A percentile compares a stretch with the other conserved stretches of the same genome.
These are phyloP conservation scores for Notodonta ziczac DNA, from an alignment of 2,888 invertebrate species.

Conservation along the genomic window DNA sequence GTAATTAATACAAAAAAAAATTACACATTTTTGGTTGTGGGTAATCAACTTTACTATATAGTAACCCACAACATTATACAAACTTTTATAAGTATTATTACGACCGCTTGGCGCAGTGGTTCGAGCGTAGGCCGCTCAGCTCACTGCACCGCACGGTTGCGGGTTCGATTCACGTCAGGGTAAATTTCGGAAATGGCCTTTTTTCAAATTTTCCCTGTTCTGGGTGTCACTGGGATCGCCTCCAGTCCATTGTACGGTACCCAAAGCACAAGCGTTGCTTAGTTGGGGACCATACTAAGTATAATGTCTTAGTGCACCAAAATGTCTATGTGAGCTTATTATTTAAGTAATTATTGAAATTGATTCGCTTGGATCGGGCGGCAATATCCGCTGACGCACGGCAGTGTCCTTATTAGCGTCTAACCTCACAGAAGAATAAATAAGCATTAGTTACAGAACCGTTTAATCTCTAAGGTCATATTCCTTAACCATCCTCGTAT, in stretches of 20 bases:
- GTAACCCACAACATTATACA: background rate
- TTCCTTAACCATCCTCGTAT: background rate
- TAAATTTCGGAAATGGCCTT: no score
- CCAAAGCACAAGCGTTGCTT: no score
- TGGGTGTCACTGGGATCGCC: no score
- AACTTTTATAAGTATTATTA: no score
- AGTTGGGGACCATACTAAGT: no score
- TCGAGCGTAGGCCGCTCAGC: no score
- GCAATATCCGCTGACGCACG: conserved; percentile 42
- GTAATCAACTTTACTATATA: background rate
- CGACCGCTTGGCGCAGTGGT: no score
- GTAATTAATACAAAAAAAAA: no score
- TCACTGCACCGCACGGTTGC: no score
- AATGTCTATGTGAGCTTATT: background rate
- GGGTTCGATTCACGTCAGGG: no score
- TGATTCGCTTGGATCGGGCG: background rate
- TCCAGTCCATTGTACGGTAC: no score
- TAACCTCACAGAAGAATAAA: background rate
- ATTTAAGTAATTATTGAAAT: background rate
- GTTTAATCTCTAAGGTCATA: background rate
- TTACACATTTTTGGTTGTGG: background rate
- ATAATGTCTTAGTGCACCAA: background rate
- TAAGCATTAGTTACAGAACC: background rate
- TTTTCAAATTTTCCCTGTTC: no score
- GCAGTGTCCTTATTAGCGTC: conserved; percentile 13